Evolutionary conservation across 2,797 vertebrate genomes (phyloP), one percentile per base, ranked within the genome.

Genomic region (Xenopus petersii): DNA sequence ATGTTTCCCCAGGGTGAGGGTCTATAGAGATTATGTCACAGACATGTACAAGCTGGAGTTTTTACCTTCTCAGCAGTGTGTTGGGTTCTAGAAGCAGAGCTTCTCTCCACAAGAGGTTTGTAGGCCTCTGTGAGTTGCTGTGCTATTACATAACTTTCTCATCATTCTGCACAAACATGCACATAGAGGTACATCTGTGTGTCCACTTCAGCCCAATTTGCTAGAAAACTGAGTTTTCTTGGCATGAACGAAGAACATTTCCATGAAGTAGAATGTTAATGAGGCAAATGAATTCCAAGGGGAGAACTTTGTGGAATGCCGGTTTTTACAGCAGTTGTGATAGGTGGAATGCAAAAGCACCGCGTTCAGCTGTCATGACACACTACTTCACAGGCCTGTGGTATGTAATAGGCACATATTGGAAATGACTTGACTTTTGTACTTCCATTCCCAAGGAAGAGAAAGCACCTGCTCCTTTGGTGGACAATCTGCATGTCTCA

Each of bases 331-430:
- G 66, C 61, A 74, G 55, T 60, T 70, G 13, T 74, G 71, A 61
- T 59, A 70, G 67, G 77, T 74, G 77, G 77, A 79, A 79, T 79
- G 77, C 63, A 51, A 30, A 21, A 42, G 67, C 55, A 61, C 16
- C 59, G 67, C 64, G 16, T 58, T 79, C 77, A 70, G 77, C 77
- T 79, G 77, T 66, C 71, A 79, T 74, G 66, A 60, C 56, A 74
- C 51, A 47, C 15, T 66, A 67, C 47, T 72, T 49, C 69, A 62
- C 66, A 64, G 17, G 67, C 71, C 69, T 70, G 70, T 74, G 71
- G 77, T 74, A 56, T 71, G 68, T 66, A n/a, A 48, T 66, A 48
- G 62, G 51, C 77, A 65, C 71, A 79, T 73, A 73, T 74, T 74
- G 71, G 61, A 79, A 79, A 74, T 74, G 21, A 79, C 71, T 70